Base-by-base conservation (phyloP, 1,140 invertebrate genomes). In the Pygmarrhopalites habei region DNA sequence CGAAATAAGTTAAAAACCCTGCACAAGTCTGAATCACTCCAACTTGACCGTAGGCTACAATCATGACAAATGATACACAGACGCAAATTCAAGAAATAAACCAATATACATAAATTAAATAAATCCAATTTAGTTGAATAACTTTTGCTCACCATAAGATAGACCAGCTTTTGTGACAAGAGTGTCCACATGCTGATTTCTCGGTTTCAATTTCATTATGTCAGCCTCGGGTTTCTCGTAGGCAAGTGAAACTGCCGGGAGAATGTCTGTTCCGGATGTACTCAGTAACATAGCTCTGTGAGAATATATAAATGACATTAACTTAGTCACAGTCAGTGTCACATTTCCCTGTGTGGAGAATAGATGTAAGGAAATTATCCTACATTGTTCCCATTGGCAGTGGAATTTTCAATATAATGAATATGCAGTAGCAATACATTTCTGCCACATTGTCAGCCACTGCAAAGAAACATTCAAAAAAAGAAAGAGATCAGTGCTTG, bases 111-210 rank as follows among this genome's bases (percentile, higher is more conserved):
- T n/a, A n/a, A n/a, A n/a, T n/a, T 39, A 7, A 58, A 15, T 43
- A 23, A 10, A 39, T 26, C 51, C 5, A 26, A 23, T 26, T 26
- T 7, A 53, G 7, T 53, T 53, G 51, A 17, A 5, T 26, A 53
- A 12, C 23, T 26, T 12, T 26, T 25, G 29, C 3, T 29, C 12
- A 53, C 23, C n/a, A 44, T 43, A 30, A 39, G 47, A 25, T 25
- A 46, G 25, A 5, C 15, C 7, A 5, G 19, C 25, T 59, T 59
- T 41, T 4, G 44, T 98, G 75, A 98, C 95, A 78, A 99, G 87
- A 83, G 96, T 98, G 82, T 99, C 95, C 72, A 84, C 83, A 73
- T 32, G 7, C 3, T 21, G 53, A 56, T 56, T 39, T 21, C 53
- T 30, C 3, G 53, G 53, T 19, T 32, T 56, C 19, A 30, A 10